A percentile compares a stretch with the other conserved stretches of the same genome.
phyloP scores from a whole-genome alignment of 2,888 invertebrate genomes.

The Eubasilissa splendida region DNA sequence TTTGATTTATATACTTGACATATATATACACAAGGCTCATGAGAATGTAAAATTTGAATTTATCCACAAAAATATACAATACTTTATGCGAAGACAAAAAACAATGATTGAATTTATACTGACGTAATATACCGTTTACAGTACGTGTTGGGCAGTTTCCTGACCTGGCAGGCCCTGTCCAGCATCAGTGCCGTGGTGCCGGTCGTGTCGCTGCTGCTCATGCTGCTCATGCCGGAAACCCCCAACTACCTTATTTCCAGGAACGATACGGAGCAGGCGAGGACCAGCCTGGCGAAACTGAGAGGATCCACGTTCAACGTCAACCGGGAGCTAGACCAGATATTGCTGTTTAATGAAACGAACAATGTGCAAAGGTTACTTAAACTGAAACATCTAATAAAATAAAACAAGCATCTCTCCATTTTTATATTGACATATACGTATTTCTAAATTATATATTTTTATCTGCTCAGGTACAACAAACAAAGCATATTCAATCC shows the following conservation, averaged over 20 bases:
- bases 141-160: conserved; percentile 75
- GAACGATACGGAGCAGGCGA: conserved; percentile 74
- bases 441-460: no score
- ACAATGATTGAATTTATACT: no score
- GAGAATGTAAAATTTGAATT: no score
- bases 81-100: no score
- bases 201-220: conserved; percentile 73
- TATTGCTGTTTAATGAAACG: conserved; percentile 76
- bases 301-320: conserved; percentile 77
- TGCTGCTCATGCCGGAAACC: conserved; percentile 80
- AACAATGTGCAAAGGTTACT: conserved; percentile 74
- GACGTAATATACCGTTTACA: conserved; percentile 63
- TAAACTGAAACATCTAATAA: no score
- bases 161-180: conserved; percentile 78
- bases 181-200: conserved; percentile 76
- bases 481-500: no score
- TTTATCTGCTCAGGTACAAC: no score
- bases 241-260: conserved; percentile 80
- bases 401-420: no score
- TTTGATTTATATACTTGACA: no score
- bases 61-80: no score
- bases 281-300: conserved; percentile 73
- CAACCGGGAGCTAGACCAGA: conserved; percentile 75
- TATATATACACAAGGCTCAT: no score
- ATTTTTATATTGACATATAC: no score